Conservation (phyloP, 1,140 invertebrate species). For the Zaprionus camerounensis region DNA sequence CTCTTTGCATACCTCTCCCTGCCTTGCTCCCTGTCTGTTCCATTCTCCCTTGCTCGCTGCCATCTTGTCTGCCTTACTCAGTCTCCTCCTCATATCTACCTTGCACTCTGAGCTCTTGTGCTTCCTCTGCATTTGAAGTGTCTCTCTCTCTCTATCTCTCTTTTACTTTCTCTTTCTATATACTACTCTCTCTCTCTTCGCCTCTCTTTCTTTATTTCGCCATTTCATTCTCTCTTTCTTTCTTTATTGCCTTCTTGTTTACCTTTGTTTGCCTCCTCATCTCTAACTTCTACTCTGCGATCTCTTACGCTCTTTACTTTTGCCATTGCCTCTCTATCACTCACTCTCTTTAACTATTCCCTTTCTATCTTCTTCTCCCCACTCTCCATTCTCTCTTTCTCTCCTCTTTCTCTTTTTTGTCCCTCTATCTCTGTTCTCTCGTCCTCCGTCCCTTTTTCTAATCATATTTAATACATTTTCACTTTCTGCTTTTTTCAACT, state of each 20-base stretch:
- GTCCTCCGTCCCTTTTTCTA: constrained; percentile 12
- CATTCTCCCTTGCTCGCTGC: neutral
- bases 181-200: neutral
- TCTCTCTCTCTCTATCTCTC: too few relatives aligned
- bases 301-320: too few relatives aligned
- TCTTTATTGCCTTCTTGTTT: neutral
- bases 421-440: neutral
- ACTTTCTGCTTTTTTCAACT: constrained; percentile 43
- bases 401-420: neutral
- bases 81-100: too few relatives aligned
- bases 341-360: neutral
- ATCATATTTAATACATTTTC: constrained; percentile 46
- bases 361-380: neutral
- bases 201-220: too few relatives aligned
- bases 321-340: too few relatives aligned
- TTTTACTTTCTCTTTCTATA: neutral
- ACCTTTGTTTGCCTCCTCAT: too few relatives aligned
- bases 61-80: neutral
- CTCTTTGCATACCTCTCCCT: neutral
- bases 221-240: neutral
- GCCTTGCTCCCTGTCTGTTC: neutral
- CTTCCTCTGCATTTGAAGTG: too few relatives aligned
- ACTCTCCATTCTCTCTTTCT: neutral
- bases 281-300: too few relatives aligned
- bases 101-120: too few relatives aligned